These are phyloP conservation scores for Pomacea canaliculata DNA, from an alignment of 2,888 invertebrate genomes.

Conservation along the genomic window DNA sequence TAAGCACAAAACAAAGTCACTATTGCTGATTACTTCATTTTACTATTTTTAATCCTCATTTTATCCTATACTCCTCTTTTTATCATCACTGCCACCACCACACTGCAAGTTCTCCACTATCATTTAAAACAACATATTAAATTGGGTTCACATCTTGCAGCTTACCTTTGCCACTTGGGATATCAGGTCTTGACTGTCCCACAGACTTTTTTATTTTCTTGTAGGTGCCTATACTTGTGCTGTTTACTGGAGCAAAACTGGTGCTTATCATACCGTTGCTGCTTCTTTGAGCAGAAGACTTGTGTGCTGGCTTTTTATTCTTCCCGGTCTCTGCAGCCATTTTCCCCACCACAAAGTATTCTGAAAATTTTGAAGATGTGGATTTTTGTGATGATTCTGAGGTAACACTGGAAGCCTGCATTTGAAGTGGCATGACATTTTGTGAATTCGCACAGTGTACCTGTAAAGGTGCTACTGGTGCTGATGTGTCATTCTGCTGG, in stretches of 20 bases:
- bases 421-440: background rate
- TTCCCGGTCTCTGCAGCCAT: background rate
- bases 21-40: too few relatives aligned
- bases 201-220: slow-evolving; percentile 54
- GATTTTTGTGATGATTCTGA: background rate
- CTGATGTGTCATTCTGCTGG: background rate
- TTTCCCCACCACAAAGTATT: slow-evolving; percentile 15
- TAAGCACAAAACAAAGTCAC: too few relatives aligned
- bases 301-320: background rate
- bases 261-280: slow-evolving; percentile 3
- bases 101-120: too few relatives aligned
- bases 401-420: background rate
- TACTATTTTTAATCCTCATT: too few relatives aligned
- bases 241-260: slow-evolving; percentile 41
- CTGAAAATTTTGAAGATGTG: background rate
- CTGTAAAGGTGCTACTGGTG: background rate
- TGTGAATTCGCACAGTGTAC: background rate
- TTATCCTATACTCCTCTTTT: background rate
- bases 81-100: slow-evolving; percentile 1
- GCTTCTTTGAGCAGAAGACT: slow-evolving; percentile 5
- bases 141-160: too few relatives aligned
- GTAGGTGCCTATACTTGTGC: slow-evolving; percentile 57
- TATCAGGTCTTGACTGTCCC: slow-evolving; percentile 35
- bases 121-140: too few relatives aligned
- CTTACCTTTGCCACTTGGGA: slow-evolving; percentile 4